Evolutionary conservation across 2,888 invertebrate genomes (phyloP).

Genomic region (Steromphala cineraria): DNA sequence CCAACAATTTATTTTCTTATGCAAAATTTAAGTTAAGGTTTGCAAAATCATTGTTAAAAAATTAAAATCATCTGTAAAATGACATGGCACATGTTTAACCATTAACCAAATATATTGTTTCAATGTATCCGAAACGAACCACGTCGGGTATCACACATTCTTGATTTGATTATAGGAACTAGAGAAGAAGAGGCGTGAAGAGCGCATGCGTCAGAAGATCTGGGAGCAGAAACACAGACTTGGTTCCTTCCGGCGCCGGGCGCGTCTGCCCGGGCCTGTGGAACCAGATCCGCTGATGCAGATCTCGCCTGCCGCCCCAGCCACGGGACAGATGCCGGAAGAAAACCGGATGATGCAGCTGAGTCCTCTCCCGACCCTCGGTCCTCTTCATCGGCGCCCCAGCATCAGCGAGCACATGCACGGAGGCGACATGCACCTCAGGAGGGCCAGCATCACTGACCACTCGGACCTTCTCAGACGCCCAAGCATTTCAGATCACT

Average conservation of each 20-base stretch:
- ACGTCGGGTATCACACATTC: too few species aligned
- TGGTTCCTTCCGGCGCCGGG: slow-evolving; percentile 63
- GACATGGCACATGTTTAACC: too few species aligned
- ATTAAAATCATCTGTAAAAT: too few species aligned
- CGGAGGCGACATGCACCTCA: slow-evolving; percentile 14
- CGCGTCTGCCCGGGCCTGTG: slow-evolving; percentile 54
- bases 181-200: slow-evolving; percentile 72
- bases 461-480: slow-evolving; percentile 28
- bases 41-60: too few species aligned
- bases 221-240: slow-evolving; percentile 73
- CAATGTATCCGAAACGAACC: too few species aligned
- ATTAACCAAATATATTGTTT: too few species aligned
- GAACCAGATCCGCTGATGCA: slow-evolving; percentile 47
- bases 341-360: slow-evolving; percentile 34
- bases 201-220: slow-evolving; percentile 70
- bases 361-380: slow-evolving; percentile 33
- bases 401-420: slow-evolving; percentile 19
- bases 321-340: slow-evolving; percentile 28
- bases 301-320: slow-evolving; percentile 23
- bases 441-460: slow-evolving; percentile 21
- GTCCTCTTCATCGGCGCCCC: slow-evolving; percentile 11
- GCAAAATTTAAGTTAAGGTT: too few species aligned
- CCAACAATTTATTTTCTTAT: too few species aligned
- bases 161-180: slow-evolving; percentile 53
- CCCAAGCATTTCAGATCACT: slow-evolving; percentile 23